Evolutionary conservation across 2,113 vertebrate genomes (phyloP), one percentile per base, ranked within the genome.

Genomic region (Tachysurus vachellii): DNA sequence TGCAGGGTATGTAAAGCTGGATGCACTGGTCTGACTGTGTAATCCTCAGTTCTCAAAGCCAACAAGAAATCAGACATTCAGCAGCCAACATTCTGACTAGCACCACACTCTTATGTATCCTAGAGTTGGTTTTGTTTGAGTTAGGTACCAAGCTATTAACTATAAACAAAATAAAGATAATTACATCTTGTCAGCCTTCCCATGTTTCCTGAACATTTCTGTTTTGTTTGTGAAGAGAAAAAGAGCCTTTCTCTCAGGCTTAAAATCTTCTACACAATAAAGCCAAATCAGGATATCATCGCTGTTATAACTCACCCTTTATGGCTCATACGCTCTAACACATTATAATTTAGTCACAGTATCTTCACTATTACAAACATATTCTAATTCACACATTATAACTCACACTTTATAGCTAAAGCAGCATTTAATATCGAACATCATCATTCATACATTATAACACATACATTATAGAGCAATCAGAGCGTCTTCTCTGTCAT

Each of bases 81-180:
- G 73, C 23, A 77, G 36, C 19, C 36, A 73, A 73, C 42, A 73
- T 77, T 44, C 73, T 77, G 73, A 77, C 73, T 77, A 53, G 44
- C 73, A n/a, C 73, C 23, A 77, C 53, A 53, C 57, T 77, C 70
- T 71, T 42, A 73, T 73, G 6, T 31, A 8, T 44, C 44, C 9
- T 44, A n/a, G 71, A 9, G 17, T 28, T 59, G 54, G 56, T 10
- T 28, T 61, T 13, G 26, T 62, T 13, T 84, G 36, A 85, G 42
- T 28, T 77, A 6, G 42, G 28, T 62, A 85, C 44, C 26, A 50
- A 28, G 57, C 44, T 47, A 53, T 85, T 53, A 62, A 79, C 47
- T 85, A 14, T 79, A 53, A 79, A 61, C 42, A 53, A 28, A 64
- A 2, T 50, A 73, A 57, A 83, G 7, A 50, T 36, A 54, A 56